Evolutionary conservation across 2,797 vertebrate species (phyloP).

Genomic region (Enteromius treurensis): DNA sequence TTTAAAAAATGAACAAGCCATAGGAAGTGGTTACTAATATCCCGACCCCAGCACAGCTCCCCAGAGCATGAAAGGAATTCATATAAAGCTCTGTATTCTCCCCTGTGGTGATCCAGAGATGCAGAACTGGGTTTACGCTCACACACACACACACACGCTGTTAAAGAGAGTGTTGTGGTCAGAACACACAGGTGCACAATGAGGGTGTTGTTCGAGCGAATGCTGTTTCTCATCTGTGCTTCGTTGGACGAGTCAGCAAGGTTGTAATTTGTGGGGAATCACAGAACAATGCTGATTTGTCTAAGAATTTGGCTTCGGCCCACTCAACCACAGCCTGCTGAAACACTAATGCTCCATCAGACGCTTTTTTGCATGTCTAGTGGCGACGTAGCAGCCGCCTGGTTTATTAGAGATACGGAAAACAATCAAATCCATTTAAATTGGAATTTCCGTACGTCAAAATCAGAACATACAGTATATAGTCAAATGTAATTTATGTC

Average conservation of each 20-base stretch:
- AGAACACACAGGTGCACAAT: constrained; percentile 35
- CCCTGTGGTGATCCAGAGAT: neutral
- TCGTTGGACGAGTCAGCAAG: neutral
- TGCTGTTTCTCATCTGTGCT: neutral
- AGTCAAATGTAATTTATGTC: too few species aligned
- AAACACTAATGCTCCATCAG: neutral
- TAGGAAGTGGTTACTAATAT: neutral
- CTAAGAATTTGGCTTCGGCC: neutral
- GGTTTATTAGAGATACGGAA: neutral
- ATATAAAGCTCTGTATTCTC: constrained; percentile 51
- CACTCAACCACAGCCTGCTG: neutral
- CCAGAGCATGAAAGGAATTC: constrained; percentile 3
- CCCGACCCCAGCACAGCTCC: neutral
- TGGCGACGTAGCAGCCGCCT: neutral
- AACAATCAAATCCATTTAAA: neutral
- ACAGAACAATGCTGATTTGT: neutral
- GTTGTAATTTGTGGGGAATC: neutral
- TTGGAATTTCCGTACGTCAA: neutral
- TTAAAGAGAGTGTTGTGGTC: constrained; percentile 13
- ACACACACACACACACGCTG: neutral
- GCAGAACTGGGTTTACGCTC: neutral
- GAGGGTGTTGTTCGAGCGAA: constrained; percentile 23
- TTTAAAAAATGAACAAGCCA: neutral
- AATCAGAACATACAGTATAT: neutral
- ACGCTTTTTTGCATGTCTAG: neutral